Percentiles rank a stretch among this genome's conserved stretches.
phyloP scores from a whole-genome alignment of 2,888 invertebrate genomes.

The Chloroclysta siterata region DNA sequence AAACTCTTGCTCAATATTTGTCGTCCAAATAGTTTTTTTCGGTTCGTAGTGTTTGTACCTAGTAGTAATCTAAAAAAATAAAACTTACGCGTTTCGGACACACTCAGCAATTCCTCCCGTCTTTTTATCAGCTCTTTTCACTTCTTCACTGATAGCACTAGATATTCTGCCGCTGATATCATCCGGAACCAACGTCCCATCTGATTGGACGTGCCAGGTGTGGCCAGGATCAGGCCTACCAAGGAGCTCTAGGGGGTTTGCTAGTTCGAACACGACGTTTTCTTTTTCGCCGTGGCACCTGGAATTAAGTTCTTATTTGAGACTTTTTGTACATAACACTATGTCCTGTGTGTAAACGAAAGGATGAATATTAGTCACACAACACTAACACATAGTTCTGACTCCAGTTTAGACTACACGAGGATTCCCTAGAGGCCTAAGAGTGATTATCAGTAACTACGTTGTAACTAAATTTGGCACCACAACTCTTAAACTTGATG shows the following conservation, averaged over 20 bases:
- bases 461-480: no score
- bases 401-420: no score
- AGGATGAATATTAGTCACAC: no score
- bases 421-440: no score
- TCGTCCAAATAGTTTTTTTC: neutral
- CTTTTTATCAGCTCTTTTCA: conserved; percentile 63
- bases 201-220: conserved; percentile 63
- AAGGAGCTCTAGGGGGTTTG: conserved; percentile 72
- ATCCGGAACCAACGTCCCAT: conserved; percentile 61
- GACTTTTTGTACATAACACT: neutral
- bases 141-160: conserved; percentile 53
- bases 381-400: no score
- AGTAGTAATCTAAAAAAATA: no score
- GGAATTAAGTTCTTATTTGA: conserved; percentile 34
- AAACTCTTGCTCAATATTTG: neutral
- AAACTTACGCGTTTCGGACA: conserved; percentile 60
- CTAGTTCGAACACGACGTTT: conserved; percentile 85
- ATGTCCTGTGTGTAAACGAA: no score
- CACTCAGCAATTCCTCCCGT: conserved; percentile 60
- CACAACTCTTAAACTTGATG: no score
- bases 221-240: conserved; percentile 62
- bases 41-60: no score
- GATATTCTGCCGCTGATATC: conserved; percentile 54
- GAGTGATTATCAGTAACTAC: no score
- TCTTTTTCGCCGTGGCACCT: conserved; percentile 89